Percentiles rank a stretch among this genome's conserved stretches.
Evolutionary conservation across 2,888 invertebrate genomes (phyloP).

Genomic region (Clistopyga incitator): DNA sequence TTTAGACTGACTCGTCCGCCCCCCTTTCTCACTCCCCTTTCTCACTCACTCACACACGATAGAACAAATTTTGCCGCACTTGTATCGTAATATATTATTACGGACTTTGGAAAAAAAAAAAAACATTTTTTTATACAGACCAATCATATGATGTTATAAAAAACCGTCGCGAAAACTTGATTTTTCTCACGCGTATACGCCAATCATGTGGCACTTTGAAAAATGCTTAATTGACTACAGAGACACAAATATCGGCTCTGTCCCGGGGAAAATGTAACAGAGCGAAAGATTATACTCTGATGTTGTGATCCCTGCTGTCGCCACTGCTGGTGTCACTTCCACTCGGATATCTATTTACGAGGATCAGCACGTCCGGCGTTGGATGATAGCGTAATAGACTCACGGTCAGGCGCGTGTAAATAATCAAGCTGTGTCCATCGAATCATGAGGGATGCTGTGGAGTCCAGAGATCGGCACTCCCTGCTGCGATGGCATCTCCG

Average conservation of each 20-base stretch:
- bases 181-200: too few relatives aligned
- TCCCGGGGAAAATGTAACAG: background rate
- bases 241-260: background rate
- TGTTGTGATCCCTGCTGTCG: constrained; percentile 38
- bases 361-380: constrained; percentile 35
- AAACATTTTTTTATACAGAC: too few relatives aligned
- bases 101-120: too few relatives aligned
- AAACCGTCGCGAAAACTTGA: too few relatives aligned
- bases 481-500: constrained; percentile 32
- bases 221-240: background rate
- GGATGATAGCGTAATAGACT: constrained; percentile 26
- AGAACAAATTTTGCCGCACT: too few relatives aligned
- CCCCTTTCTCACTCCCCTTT: too few relatives aligned
- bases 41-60: too few relatives aligned
- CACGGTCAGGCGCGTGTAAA: constrained; percentile 59
- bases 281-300: constrained; percentile 43
- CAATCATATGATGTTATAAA: too few relatives aligned
- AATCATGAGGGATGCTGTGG: constrained; percentile 33
- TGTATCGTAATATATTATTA: too few relatives aligned
- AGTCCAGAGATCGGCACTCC: constrained; percentile 26
- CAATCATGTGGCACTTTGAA: too few relatives aligned
- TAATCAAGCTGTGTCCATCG: constrained; percentile 56
- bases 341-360: constrained; percentile 41
- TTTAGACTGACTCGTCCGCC: too few relatives aligned
- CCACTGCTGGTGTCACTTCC: constrained; percentile 25